Evolutionary conservation across 2,888 invertebrate genomes (phyloP), one percentile per base, ranked within the genome.

Genomic region (Rapana venosa): DNA sequence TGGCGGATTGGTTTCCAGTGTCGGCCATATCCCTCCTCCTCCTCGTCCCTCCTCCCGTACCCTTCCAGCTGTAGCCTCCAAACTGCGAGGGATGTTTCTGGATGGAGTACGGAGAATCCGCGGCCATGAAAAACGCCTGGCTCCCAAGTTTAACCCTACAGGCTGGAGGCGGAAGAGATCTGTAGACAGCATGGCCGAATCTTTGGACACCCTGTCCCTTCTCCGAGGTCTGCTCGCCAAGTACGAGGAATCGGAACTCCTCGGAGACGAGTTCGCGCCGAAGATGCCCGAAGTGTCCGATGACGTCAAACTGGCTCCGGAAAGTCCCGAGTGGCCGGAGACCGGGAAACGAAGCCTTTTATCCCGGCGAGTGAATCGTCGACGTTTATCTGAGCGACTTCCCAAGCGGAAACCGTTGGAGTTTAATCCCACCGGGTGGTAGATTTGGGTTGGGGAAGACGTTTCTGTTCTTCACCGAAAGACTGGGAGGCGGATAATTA

Each of bases 401-500:
- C 89, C 79, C 17, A 89, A 89, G 61, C 32, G 89, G 22, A 86
- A 77, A 61, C 89, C 86, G 0, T 47, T 87, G 77, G 89, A 89
- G 66, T 89, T 89, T 58, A 89, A 89, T n/a, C 89, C 89, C 13
- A 81, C 87, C 8, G 89, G 89, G 22, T 87, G 89, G 89, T 89
- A 86, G 84, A n/a, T 17, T 8, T 74, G 74, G 74, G 22, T 22
- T 61, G 15, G 61, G 61, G 61, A 61, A 8, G 47, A 47, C 47
- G 47, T 47, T 47, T 47, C 47, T 47, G 47, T 47, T 47, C 47
- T 47, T 47, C 47, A 47, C 47, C 47, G 47, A 47, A 47, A 47
- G 47, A 47, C 47, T 47, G 47, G 47, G 47, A 47, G 47, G 47
- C 8, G 47, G 47, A 47, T 47, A n/a, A n/a, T n/a, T n/a, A 47